Evolutionary conservation across 2,797 vertebrate species (phyloP), one percentile per base, ranked within the genome.

Genomic region (Scarus forsteni): DNA sequence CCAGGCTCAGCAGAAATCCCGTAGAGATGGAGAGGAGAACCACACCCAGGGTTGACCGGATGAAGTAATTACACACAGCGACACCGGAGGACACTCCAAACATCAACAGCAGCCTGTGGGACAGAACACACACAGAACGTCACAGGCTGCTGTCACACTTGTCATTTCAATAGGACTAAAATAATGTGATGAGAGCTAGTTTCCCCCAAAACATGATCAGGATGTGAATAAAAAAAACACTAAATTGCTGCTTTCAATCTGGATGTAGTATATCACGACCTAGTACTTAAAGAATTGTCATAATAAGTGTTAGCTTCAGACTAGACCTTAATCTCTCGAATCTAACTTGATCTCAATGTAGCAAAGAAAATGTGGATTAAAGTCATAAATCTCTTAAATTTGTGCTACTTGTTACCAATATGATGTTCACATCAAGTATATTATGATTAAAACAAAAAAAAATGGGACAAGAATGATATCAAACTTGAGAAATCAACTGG

Each of bases 1-100:
- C 97, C 93, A 98, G 95, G 92, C 98, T 99, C 83, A 98, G 93
- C 74, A 97, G 91, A 92, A 98, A 99, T 59, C 98, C 98, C 93
- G 91, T 93, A 80, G 95, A 95, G 84, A 95, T 93, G 83, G 96
- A 96, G 92, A 99, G 97, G 79, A 99, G 94, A 85, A 98, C 95
- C 75, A 96, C 93, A 75, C 95, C 96, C 71, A 97, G 79, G 34
- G 96, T 90, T 84, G 94, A 96, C 13, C 96, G 96, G 90, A 99
- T 97, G 92, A 99, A 98, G 92, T 96, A 98, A 6, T 97, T 94
- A 61, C 94, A 94, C 79, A 95, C 77, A 73, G 95, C 93, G 58
- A 96, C 91, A 77, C 93, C 92, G 54, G 94, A 83, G 49, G 98
- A 99, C 79, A 94, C 68, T 78, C 92, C 73, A 90, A 99, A 98